A percentile compares a stretch with the other conserved stretches of the same genome.
phyloP scores from a whole-genome alignment of 2,888 invertebrate species.

The Chymomyza caudatula region DNA sequence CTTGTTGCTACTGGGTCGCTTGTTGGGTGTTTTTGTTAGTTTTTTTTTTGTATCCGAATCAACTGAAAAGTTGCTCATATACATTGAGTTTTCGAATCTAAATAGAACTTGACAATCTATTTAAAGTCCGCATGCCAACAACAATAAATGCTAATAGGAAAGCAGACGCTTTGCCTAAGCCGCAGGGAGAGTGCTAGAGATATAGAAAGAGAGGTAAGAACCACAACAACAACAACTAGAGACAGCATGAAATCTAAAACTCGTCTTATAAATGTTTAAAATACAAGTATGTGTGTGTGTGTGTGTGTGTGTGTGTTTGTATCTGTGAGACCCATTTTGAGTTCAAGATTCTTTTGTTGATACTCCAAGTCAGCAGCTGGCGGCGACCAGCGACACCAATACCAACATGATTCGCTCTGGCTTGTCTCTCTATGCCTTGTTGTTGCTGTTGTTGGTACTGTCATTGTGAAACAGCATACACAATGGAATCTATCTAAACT shows the following conservation, averaged over 20 bases:
- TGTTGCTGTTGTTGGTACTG: slow-evolving; percentile 6
- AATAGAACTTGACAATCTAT: slow-evolving; percentile 11
- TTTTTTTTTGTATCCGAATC: slow-evolving; percentile 9
- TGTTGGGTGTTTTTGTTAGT: slow-evolving; percentile 6
- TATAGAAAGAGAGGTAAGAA: neutral
- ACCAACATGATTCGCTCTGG: slow-evolving; percentile 12
- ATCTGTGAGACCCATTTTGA: slow-evolving; percentile 21
- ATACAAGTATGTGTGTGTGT: neutral
- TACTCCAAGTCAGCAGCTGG: neutral
- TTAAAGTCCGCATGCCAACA: slow-evolving; percentile 18
- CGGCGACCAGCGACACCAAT: slow-evolving; percentile 14
- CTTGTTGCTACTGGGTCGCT: neutral
- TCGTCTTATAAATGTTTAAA: slow-evolving; percentile 11
- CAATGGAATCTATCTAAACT: slow-evolving; percentile 16
- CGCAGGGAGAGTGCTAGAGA: neutral
- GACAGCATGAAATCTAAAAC: neutral
- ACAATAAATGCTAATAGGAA: slow-evolving; percentile 5
- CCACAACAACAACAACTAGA: neutral
- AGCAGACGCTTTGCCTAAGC: neutral
- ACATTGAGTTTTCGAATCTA: neutral
- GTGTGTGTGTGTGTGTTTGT: slow-evolving; percentile 22
- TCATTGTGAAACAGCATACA: slow-evolving; percentile 2
- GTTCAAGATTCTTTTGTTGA: slow-evolving; percentile 9
- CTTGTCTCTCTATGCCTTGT: slow-evolving; percentile 1
- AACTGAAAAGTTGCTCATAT: neutral